These are phyloP conservation scores for Latrodectus elegans DNA, from an alignment of 2,888 invertebrate genomes.

Conservation along the genomic window DNA sequence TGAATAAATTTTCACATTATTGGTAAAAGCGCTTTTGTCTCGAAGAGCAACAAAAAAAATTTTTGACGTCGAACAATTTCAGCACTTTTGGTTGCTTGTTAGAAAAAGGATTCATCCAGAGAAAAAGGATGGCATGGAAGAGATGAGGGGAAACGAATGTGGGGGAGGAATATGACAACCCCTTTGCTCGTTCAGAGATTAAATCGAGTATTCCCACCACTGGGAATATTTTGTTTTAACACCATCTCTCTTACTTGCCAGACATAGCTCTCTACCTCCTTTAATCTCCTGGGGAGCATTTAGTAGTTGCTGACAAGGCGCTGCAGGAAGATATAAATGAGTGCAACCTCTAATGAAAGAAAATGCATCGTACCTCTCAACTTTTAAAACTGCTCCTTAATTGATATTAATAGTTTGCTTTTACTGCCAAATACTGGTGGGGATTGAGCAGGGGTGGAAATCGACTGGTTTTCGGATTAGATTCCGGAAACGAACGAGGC, in stretches of 20 bases:
- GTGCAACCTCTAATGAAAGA: conserved; percentile 19
- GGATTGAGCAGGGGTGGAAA: not conserved
- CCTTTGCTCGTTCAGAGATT: conserved; percentile 35
- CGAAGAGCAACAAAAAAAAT: conserved; percentile 15
- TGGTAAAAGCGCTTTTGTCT: not conserved
- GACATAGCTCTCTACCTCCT: conserved; percentile 1
- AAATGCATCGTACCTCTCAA: conserved; percentile 26
- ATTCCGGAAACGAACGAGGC: not conserved
- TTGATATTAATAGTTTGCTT: conserved; percentile 49
- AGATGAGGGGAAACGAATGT: not conserved
- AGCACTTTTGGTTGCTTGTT: not conserved
- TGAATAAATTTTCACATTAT: too few species aligned
- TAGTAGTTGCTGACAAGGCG: conserved; percentile 29
- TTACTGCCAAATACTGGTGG: not conserved
- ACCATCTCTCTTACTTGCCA: not conserved
- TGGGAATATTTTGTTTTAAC: conserved; percentile 42
- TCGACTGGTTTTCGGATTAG: not conserved
- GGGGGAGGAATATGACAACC: conserved; percentile 26
- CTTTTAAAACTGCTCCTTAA: conserved; percentile 41
- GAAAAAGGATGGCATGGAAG: not conserved
- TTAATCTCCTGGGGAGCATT: conserved; percentile 35
- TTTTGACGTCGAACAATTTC: conserved; percentile 23
- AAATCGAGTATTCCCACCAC: conserved; percentile 50
- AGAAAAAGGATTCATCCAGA: not conserved
- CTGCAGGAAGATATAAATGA: conserved; percentile 7